Evolutionary conservation across 2,888 invertebrate genomes (phyloP).

Genomic region (Philaethria dido): DNA sequence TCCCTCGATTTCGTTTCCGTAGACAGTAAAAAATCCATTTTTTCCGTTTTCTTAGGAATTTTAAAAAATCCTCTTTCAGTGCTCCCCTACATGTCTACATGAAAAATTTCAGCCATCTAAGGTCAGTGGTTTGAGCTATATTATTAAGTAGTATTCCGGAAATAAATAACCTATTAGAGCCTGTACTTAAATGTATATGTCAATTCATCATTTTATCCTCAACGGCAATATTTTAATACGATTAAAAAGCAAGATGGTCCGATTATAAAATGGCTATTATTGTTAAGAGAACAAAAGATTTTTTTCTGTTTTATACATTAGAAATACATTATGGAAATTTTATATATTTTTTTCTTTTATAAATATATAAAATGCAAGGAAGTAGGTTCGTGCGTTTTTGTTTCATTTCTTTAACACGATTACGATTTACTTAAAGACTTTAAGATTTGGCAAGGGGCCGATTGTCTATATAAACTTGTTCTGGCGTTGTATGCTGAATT

Average conservation of each 20-base stretch:
- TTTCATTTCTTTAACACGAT: conserved; percentile 50
- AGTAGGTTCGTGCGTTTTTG: conserved; percentile 46
- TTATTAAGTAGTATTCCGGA: neutral
- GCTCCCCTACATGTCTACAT: no score
- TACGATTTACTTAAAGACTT: conserved; percentile 49
- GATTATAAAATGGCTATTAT: conserved; percentile 2
- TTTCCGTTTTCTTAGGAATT: no score
- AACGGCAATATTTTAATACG: neutral
- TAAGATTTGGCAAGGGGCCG: conserved; percentile 49
- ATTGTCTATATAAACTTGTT: conserved; percentile 46
- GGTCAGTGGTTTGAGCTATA: neutral
- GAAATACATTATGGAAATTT: conserved; percentile 22
- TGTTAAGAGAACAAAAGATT: neutral
- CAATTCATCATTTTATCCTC: neutral
- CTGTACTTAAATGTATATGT: neutral
- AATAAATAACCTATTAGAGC: neutral
- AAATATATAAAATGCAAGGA: conserved; percentile 33
- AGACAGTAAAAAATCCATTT: no score
- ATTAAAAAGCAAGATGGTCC: conserved; percentile 10
- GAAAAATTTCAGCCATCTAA: no score
- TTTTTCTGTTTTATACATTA: conserved; percentile 7
- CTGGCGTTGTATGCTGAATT: conserved; percentile 42
- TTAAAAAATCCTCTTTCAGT: no score
- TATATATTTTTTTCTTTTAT: conserved; percentile 25
- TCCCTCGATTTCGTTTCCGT: no score